Evolutionary conservation across 2,797 vertebrate species (phyloP), one percentile per base, ranked within the genome.

Genomic region (Hypotaenidia philippensis): DNA sequence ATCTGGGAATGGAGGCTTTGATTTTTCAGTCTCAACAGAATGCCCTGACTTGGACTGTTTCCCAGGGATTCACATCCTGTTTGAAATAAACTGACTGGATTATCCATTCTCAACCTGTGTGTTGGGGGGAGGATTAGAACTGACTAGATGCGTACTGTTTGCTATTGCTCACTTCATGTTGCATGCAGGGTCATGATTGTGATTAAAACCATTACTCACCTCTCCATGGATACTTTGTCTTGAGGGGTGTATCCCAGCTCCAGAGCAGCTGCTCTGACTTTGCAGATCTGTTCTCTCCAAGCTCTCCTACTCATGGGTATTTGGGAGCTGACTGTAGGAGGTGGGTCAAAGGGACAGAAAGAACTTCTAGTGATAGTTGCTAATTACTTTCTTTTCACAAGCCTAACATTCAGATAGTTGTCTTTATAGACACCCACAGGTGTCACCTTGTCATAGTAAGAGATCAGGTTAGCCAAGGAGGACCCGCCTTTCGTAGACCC

Each of bases 11-110:
- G 9, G 13, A 65, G 41, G 50, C 82, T 93, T 83, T 85, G 41
- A 32, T 83, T 88, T 95, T 80, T 71, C 29, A 71, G 34, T 57
- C 38, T 79, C 45, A 77, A 0, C 60, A 56, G 32, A 66, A 32
- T 66, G 49, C 71, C 74, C 44, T 78, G 23, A 56, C 36, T 94
- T 92, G 84, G 84, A 70, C 56, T n/a, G 32, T 29, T 78, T 95
- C 82, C 89, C 77, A 52, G 80, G 13, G 47, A 55, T 76, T 57
- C 38, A 4, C 5, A 29, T 88, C 56, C 56, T 81, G 4, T 76
- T 84, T 66, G 55, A n/a, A 31, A 56, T 87, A 79, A 80, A 53
- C 3, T 0, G 29, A 15, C 36, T 26, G 56, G 59, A 72, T 87
- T 92, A 87, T 66, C 41, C 17, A 8, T 90, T 82, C 41, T 80